Evolutionary conservation across 2,797 vertebrate species (phyloP).

Genomic region (Hapalemur alaotrensis): DNA sequence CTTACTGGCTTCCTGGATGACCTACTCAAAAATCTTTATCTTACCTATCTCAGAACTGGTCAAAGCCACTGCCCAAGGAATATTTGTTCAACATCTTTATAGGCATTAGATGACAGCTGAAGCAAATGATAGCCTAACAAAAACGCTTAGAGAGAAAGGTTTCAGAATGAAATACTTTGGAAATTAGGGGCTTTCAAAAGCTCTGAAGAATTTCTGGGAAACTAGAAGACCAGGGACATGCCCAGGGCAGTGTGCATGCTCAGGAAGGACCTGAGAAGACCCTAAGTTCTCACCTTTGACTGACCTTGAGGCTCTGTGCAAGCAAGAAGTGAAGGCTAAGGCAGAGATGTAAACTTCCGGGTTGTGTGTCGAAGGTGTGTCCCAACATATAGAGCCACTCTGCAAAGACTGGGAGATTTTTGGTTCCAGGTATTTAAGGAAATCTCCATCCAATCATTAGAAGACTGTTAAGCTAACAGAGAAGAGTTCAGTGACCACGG

Average conservation of each 20-base stretch:
- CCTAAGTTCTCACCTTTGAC: not conserved
- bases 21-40: not conserved
- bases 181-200: not conserved
- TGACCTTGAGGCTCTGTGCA: not conserved
- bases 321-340: not conserved
- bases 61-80: not conserved
- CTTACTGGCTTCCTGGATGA: not conserved
- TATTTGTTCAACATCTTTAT: not conserved
- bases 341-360: not conserved
- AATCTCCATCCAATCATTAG: not conserved
- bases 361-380: not conserved
- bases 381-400: not conserved
- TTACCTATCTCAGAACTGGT: not conserved
- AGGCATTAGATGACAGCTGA: not conserved
- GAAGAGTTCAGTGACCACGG: not conserved
- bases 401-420: not conserved
- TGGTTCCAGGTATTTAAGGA: not conserved
- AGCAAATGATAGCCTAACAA: not conserved
- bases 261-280: not conserved
- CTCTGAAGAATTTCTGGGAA: not conserved
- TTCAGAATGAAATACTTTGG: not conserved
- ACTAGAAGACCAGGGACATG: not conserved
- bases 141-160: not conserved
- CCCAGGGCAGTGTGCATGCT: not conserved
- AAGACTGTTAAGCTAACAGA: not conserved